Base-by-base conservation (phyloP, 2,888 invertebrate species). In the Augochlorella aurata region DNA sequence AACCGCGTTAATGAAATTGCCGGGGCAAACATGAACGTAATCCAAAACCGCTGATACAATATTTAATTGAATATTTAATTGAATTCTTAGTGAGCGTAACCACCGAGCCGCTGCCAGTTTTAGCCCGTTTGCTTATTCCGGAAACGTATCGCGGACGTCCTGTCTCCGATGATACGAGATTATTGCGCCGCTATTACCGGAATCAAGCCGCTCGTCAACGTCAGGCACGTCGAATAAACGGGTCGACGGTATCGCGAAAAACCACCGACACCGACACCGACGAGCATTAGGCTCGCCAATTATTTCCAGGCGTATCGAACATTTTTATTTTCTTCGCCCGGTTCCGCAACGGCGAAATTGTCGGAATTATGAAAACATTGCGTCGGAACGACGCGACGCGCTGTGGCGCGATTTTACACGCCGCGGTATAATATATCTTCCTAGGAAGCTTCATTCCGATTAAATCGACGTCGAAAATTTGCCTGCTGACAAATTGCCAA, bases 1-100 rank as follows among this genome's bases (percentile, higher is more conserved):
- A 82, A 82, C 69, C 71, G 85, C 84, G 85, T 88, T 89, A 89
- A 90, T 90, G 89, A 89, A 88, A 88, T 89, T 89, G 87, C 87
- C 74, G 76, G 81, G 71, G 81, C 82, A 86, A 88, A 85, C 84
- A 86, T 58, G 78, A 78, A 77, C 84, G 83, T 83, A 87, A 87
- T 85, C 85, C 83, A 84, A 89, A 86, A 87, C 86, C 85, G 85
- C 89, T 90, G 88, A 90, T 91, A 88, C 89, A 90, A 90, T 90
- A 91, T 91, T 91, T 90, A 91, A 89, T 89, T 88, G 88, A 90
- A 91, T 91, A 90, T 91, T 91, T 90, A 91, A 89, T 89, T 88
- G 88, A 90, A 91, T 91, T 90, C 90, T 91, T 91, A 91, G 89
- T 76, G 83, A 71, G 69, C 79, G 73, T 72, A 80, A 81, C 84